phyloP scores from a whole-genome alignment of 35 echinoderm and acorn worm genomes.

The Amphiura filiformis region DNA sequence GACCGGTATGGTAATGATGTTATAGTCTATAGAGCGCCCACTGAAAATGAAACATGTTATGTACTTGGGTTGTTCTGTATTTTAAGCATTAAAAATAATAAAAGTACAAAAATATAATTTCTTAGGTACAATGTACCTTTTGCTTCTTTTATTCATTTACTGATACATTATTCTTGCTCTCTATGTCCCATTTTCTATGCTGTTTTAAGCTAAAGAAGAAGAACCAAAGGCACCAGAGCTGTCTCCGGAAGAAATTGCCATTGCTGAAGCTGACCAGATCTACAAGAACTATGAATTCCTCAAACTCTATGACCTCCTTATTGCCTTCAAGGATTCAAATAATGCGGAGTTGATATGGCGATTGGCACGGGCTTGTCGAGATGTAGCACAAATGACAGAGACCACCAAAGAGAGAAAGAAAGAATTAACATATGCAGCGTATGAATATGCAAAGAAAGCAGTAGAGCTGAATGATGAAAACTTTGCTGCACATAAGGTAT shows the following conservation, averaged over 20 bases:
- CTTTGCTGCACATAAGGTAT: constrained; percentile 94
- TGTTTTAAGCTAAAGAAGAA: background rate
- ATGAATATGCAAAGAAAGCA: constrained; percentile 67
- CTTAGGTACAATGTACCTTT: no score
- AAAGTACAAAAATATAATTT: no score
- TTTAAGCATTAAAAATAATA: no score
- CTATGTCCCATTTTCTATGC: no score
- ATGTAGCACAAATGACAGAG: constrained; percentile 52
- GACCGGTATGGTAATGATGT: no score
- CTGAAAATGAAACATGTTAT: no score
- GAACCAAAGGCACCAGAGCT: background rate
- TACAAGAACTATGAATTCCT: constrained; percentile 58
- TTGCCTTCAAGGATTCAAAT: constrained; percentile 66
- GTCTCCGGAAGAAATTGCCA: background rate
- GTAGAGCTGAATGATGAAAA: constrained; percentile 70
- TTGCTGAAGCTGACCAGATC: constrained; percentile 75
- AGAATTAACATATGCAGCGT: constrained; percentile 76
- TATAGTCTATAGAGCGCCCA: no score
- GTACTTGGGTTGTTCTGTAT: no score
- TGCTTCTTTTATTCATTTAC: no score
- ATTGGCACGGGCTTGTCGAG: constrained; percentile 71
- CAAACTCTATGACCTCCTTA: constrained; percentile 58
- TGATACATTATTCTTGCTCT: no score
- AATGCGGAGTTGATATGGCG: constrained; percentile 90
- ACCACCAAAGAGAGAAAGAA: constrained; percentile 64